phyloP scores from a whole-genome alignment of 2,888 invertebrate species.

The Oscheius sp. region DNA sequence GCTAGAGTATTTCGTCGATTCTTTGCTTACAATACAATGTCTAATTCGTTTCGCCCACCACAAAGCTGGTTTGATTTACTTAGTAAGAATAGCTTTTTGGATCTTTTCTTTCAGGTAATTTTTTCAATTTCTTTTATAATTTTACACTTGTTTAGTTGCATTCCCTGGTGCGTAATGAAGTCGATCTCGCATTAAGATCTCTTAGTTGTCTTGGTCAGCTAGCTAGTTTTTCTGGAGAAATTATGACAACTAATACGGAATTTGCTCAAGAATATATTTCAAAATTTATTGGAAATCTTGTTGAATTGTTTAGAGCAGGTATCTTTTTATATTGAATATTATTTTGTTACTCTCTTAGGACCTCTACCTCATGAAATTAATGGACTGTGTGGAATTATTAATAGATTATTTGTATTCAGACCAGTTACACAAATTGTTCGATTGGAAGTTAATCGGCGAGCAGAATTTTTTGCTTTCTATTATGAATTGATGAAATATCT shows the following conservation, averaged over 20 bases:
- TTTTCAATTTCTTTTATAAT: background rate
- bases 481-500: slow-evolving; percentile 55
- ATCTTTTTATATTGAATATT: background rate
- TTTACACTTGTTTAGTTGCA: slow-evolving; percentile 76
- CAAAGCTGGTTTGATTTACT: slow-evolving; percentile 84
- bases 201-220: slow-evolving; percentile 86
- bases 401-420: slow-evolving; percentile 80
- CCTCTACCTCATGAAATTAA: slow-evolving; percentile 80
- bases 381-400: slow-evolving; percentile 81
- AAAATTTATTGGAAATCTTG: slow-evolving; percentile 45
- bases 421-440: slow-evolving; percentile 76
- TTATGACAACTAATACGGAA: slow-evolving; percentile 22
- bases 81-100: slow-evolving; percentile 81
- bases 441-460: slow-evolving; percentile 76
- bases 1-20: slow-evolving; percentile 54
- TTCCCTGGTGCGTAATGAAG: slow-evolving; percentile 84
- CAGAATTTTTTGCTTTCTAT: slow-evolving; percentile 50
- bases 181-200: slow-evolving; percentile 83
- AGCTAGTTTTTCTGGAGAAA: slow-evolving; percentile 80
- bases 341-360: slow-evolving; percentile 42
- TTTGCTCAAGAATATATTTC: slow-evolving; percentile 31
- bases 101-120: slow-evolving; percentile 83
- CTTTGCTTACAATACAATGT: slow-evolving; percentile 37
- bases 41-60: slow-evolving; percentile 76
- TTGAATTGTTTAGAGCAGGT: slow-evolving; percentile 46